These are phyloP conservation scores for Strix aluco DNA, from an alignment of 2,113 vertebrate species.

Conservation along the genomic window DNA sequence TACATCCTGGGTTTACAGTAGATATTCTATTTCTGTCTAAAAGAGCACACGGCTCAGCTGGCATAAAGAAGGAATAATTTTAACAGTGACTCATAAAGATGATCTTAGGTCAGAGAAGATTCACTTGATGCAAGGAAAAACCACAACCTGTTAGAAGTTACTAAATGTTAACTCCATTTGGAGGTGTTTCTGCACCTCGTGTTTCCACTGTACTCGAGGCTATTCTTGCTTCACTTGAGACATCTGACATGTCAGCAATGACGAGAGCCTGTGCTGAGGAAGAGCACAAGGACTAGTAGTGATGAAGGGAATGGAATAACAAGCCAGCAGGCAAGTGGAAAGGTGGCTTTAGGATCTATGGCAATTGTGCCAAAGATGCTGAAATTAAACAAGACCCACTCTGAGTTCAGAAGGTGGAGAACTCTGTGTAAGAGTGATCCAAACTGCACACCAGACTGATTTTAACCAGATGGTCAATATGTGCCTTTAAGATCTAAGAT, in stretches of 20 bases:
- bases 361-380: neutral
- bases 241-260: neutral
- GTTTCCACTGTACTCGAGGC: neutral
- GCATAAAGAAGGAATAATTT: neutral
- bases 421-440: neutral
- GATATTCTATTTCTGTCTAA: neutral
- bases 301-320: neutral
- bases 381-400: neutral
- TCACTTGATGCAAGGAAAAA: neutral
- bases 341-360: neutral
- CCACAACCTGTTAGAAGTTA: too few relatives aligned
- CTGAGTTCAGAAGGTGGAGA: neutral
- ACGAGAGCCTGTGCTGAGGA: neutral
- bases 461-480: neutral
- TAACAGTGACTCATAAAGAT: neutral
- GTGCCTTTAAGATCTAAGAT: neutral
- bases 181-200: neutral
- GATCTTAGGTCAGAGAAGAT: neutral
- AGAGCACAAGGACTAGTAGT: neutral
- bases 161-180: neutral
- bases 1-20: neutral
- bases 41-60: neutral
- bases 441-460: neutral
- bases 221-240: neutral
- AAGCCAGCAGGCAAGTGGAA: neutral